Conservation (phyloP, 2,113 vertebrate genomes). For the Calypte anna region DNA sequence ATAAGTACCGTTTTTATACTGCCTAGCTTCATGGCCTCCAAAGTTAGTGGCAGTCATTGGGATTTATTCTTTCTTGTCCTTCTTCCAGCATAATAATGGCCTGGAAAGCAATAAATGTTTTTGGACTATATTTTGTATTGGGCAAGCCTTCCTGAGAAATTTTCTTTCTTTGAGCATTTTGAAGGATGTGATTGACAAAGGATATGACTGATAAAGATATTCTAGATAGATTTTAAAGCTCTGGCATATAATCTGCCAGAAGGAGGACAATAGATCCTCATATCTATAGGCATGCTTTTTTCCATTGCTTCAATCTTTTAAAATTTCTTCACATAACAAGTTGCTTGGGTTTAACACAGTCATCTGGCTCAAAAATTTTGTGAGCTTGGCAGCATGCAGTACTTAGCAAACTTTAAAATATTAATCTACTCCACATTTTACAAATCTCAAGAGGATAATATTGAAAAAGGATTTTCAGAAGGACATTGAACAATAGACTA, state of each 20-base stretch:
- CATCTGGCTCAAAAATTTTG: background rate
- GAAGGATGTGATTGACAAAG: background rate
- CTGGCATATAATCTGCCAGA: background rate
- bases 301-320: background rate
- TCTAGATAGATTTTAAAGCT: background rate
- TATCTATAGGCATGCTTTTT: background rate
- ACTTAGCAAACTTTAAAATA: background rate
- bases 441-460: background rate
- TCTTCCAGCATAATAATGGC: background rate
- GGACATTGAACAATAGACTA: background rate
- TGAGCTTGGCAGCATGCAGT: background rate
- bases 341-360: background rate
- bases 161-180: background rate
- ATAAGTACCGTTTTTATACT: background rate
- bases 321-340: background rate
- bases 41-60: background rate
- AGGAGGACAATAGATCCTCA: background rate
- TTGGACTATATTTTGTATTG: background rate
- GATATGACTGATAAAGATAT: too few species aligned
- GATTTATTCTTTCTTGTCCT: background rate
- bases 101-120: background rate
- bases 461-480: background rate
- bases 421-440: background rate
- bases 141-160: background rate
- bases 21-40: background rate